A percentile compares a stretch with the other conserved stretches of the same genome.
Evolutionary conservation across 2,888 invertebrate species (phyloP).

Genomic region (Lepidochitona cinerea): DNA sequence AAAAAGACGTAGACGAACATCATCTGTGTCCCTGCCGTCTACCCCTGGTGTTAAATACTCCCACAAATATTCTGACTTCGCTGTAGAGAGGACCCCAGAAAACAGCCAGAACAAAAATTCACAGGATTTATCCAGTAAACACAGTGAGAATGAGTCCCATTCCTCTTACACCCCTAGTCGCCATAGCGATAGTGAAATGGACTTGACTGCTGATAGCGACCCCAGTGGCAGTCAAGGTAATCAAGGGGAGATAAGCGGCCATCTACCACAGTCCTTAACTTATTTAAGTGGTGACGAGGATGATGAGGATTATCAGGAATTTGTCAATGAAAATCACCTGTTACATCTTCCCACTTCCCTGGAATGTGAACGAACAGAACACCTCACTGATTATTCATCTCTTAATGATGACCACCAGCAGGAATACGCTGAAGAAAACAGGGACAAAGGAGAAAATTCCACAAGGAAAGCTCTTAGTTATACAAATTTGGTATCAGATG

Average conservation of each 20-base stretch:
- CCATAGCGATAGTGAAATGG: slow-evolving; percentile 3
- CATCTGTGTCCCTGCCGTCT: not conserved
- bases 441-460: too few species aligned
- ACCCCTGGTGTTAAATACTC: not conserved
- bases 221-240: too few species aligned
- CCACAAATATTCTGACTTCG: not conserved
- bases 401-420: too few species aligned
- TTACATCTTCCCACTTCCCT: too few species aligned
- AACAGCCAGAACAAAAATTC: not conserved
- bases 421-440: too few species aligned
- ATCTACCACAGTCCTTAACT: too few species aligned
- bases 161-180: not conserved
- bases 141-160: not conserved
- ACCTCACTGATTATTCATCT: too few species aligned
- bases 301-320: not conserved
- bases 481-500: too few species aligned
- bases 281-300: not conserved
- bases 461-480: too few species aligned
- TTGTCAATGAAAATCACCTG: too few species aligned
- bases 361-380: too few species aligned
- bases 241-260: too few species aligned
- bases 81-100: not conserved
- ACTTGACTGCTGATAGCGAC: not conserved
- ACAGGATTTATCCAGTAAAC: not conserved
- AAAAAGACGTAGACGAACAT: not conserved